phyloP scores from a whole-genome alignment of 2,797 vertebrate species.

The Chloroceryle amazona region DNA sequence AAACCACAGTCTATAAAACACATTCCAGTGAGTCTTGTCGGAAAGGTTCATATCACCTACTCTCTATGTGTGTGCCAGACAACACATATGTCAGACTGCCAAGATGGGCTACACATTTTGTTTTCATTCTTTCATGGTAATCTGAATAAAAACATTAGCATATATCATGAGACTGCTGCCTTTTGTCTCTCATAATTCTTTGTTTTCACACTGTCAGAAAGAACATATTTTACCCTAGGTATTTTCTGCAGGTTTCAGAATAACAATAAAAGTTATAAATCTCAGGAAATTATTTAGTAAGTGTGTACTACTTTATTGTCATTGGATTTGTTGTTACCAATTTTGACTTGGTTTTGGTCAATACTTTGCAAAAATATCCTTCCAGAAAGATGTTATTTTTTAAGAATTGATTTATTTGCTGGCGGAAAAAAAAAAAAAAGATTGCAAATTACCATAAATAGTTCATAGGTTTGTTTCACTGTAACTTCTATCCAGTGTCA shows the following conservation, averaged over 20 bases:
- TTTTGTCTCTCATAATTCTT: background rate
- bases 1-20: background rate
- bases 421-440: fast-evolving
- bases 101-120: background rate
- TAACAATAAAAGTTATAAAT: background rate
- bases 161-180: background rate
- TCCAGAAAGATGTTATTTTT: background rate
- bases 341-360: background rate
- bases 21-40: background rate
- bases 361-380: background rate
- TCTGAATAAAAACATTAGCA: background rate
- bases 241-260: background rate
- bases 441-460: background rate
- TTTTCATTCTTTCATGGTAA: background rate
- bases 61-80: background rate
- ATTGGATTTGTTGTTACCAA: background rate
- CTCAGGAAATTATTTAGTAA: background rate
- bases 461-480: background rate
- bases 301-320: background rate
- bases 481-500: background rate
- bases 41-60: background rate
- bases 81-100: background rate
- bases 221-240: background rate
- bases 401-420: background rate
- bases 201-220: background rate